Evolutionary conservation across 1,140 invertebrate species (phyloP).

Genomic region (Drosophila ficusphila): DNA sequence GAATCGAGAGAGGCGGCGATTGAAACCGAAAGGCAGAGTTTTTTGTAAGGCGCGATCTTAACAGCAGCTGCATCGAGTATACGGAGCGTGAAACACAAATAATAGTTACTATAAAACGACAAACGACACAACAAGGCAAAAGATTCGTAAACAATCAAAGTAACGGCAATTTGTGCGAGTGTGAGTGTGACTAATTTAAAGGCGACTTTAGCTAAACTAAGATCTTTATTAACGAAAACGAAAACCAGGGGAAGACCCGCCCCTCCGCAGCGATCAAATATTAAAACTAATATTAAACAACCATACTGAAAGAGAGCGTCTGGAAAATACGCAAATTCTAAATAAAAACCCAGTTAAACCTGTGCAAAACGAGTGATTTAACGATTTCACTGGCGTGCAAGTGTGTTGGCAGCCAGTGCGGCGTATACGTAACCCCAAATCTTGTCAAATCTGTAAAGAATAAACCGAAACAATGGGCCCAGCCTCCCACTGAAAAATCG

Average conservation of each 20-base stretch:
- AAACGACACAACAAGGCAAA: conserved; percentile 51
- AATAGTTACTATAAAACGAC: conserved; percentile 8
- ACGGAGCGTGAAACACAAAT: conserved; percentile 69
- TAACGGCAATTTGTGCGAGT: conserved; percentile 58
- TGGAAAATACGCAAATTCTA: conserved; percentile 27
- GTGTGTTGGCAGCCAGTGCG: background rate
- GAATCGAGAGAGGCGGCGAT: conserved; percentile 27
- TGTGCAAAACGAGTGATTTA: conserved; percentile 27
- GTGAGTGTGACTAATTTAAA: conserved; percentile 46
- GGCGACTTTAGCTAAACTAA: conserved; percentile 32
- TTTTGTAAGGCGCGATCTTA: conserved; percentile 43
- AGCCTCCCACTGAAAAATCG: conserved; percentile 23
- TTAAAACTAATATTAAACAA: background rate
- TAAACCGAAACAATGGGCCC: conserved; percentile 16
- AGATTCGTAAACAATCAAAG: conserved; percentile 59
- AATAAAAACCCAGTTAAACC: conserved; percentile 10
- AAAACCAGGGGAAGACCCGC: conserved; percentile 25
- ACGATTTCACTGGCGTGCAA: conserved; percentile 10
- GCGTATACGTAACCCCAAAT: conserved; percentile 39
- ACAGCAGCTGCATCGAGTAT: conserved; percentile 67
- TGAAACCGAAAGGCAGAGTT: conserved; percentile 14
- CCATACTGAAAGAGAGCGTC: background rate
- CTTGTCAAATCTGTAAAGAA: conserved; percentile 34
- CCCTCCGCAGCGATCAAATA: conserved; percentile 16
- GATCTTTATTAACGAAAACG: conserved; percentile 31